Evolutionary conservation across 2,113 vertebrate species (phyloP).

Genomic region (Oreochromis niloticus): DNA sequence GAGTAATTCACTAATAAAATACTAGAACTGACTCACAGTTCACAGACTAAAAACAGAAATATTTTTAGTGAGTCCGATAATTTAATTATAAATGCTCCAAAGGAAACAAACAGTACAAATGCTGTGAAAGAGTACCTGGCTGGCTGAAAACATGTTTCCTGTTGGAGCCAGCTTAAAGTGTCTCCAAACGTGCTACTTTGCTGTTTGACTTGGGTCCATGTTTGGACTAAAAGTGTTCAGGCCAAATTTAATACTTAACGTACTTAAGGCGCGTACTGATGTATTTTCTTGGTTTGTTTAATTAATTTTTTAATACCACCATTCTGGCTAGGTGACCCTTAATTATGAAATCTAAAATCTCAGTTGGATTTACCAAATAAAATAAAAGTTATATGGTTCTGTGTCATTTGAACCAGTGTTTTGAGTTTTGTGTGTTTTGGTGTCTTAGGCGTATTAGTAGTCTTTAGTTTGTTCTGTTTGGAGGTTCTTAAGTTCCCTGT

Average conservation of each 20-base stretch:
- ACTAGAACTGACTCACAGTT: not conserved
- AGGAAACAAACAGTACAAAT: not conserved
- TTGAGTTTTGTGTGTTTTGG: not conserved
- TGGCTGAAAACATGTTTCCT: not conserved
- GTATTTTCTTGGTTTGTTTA: not conserved
- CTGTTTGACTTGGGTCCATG: not conserved
- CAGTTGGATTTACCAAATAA: not conserved
- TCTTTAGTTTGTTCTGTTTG: not conserved
- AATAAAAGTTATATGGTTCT: not conserved
- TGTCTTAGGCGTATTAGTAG: not conserved
- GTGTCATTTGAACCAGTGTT: not conserved
- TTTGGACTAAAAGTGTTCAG: not conserved
- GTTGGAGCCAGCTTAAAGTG: not conserved
- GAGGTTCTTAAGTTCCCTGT: not conserved
- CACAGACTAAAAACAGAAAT: not conserved
- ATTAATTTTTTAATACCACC: not conserved
- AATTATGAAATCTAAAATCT: not conserved
- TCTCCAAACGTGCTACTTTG: not conserved
- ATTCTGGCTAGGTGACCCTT: not conserved
- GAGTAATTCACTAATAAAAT: not conserved
- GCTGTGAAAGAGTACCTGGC: not conserved
- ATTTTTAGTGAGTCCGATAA: not conserved
- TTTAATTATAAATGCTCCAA: not conserved
- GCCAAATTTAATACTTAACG: not conserved
- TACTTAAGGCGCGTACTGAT: not conserved